phyloP scores from a whole-genome alignment of 2,888 invertebrate species.

The Agonopterix subpropinquella region DNA sequence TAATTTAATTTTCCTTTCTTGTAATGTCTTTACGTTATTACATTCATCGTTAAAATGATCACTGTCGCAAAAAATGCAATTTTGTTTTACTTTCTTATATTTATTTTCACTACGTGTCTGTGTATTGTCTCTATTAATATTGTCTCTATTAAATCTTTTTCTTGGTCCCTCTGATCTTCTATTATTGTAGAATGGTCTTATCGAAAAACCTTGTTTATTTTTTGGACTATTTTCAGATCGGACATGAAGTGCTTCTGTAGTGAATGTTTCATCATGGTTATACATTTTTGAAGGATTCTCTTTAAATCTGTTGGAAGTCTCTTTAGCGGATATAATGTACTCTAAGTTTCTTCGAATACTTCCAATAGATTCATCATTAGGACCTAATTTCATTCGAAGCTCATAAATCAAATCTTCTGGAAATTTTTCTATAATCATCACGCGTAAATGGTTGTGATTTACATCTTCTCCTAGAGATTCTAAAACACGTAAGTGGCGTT shows the following conservation, averaged over 20 bases:
- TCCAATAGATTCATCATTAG: conserved; percentile 6
- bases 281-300: background rate
- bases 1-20: conserved; percentile 5
- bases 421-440: conserved; percentile 11
- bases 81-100: background rate
- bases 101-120: background rate
- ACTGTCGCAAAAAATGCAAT: conserved; percentile 7
- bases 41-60: conserved; percentile 9
- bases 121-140: too few relatives aligned
- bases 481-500: conserved; percentile 15
- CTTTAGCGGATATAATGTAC: conserved; percentile 12
- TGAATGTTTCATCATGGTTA: too few relatives aligned
- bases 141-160: background rate
- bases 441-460: conserved; percentile 13
- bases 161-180: too few relatives aligned
- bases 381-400: conserved; percentile 8
- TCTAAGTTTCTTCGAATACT: conserved; percentile 9
- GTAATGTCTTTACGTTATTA: background rate
- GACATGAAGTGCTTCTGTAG: background rate
- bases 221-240: background rate
- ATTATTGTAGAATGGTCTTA: background rate
- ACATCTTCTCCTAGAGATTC: conserved; percentile 18
- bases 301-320: conserved; percentile 3
- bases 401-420: conserved; percentile 13
- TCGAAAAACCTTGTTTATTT: background rate